Evolutionary conservation across 2,113 vertebrate species (phyloP), one percentile per base, ranked within the genome.

Genomic region (Myiopsitta monachus): DNA sequence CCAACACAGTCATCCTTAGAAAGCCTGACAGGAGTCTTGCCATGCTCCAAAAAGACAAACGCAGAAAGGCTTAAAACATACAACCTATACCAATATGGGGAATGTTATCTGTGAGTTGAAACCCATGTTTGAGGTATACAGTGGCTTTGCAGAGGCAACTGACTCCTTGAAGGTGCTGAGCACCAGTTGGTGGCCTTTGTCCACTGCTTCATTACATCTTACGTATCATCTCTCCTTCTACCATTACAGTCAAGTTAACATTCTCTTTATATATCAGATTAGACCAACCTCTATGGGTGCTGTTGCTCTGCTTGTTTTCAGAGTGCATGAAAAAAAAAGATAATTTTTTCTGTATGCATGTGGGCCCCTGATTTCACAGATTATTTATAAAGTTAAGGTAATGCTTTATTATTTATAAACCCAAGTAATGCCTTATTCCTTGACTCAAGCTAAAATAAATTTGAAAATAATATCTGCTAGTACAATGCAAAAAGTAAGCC

Each of bases 41-140:
- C 72, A 3, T 31, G 38, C 18, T 63, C n/a, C 11, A 33, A 10
- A 89, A 66, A 69, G 27, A 39, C 31, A 36, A 55, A 26, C 10
- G 17, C 10, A 43, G 41, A 70, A 87, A 62, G 8, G 21, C 33
- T 39, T 18, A 57, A 57, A 82, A 36, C 10, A 3, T 23, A 3
- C 5, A 26, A 18, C 8, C 6, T 18, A 0, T 19, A 41, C 30
- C 10, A 30, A 38, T 5, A 22, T 14, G 18, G 6, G n/a, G 26
- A 14, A 6, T 17, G 27, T 51, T 44, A 3, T 44, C 24, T 78
- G n/a, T 62, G 47, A 49, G 12, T 7, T 41, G 21, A 15, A 26
- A 59, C 11, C 8, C 2, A 0, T 11, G 13, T 39, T 70, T 57
- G 36, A 36, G 23, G 26, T 43, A 0, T 23, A 16, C 15, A 36